These are phyloP conservation scores for Uloborus plumipes DNA, from an alignment of 2,888 invertebrate species.

Conservation along the genomic window DNA sequence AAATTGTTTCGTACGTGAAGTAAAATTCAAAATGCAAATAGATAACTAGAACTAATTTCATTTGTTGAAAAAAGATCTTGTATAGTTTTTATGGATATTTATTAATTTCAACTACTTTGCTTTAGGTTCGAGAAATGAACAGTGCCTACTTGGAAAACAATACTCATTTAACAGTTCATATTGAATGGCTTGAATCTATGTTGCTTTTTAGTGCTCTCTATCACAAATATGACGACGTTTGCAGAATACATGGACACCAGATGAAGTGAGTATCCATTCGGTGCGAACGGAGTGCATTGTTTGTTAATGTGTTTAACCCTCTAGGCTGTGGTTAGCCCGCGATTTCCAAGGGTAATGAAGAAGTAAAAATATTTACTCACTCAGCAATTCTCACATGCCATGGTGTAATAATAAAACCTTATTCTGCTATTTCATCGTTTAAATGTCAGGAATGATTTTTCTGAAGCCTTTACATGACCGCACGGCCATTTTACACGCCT, in stretches of 20 bases:
- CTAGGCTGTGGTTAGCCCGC: no score
- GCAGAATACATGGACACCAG: constrained; percentile 84
- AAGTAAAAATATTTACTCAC: no score
- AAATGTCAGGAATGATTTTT: no score
- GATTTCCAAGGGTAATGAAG: no score
- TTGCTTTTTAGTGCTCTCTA: constrained; percentile 85
- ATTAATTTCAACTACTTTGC: background rate
- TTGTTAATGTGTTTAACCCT: background rate
- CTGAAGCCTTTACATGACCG: no score
- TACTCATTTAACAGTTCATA: constrained; percentile 81
- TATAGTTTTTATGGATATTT: background rate
- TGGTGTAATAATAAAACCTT: no score
- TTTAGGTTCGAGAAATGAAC: constrained; percentile 75
- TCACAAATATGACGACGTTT: constrained; percentile 86
- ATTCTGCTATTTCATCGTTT: no score
- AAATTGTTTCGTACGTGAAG: no score
- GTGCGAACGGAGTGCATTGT: background rate
- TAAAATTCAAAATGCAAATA: background rate
- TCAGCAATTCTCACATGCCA: no score
- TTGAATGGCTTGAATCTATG: constrained; percentile 87
- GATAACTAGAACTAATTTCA: background rate
- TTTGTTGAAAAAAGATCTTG: background rate
- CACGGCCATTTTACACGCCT: no score
- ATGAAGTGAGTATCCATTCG: constrained; percentile 77
- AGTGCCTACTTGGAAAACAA: constrained; percentile 81